Conservation (phyloP, 2,888 invertebrate species). For the Noctua janthe region DNA sequence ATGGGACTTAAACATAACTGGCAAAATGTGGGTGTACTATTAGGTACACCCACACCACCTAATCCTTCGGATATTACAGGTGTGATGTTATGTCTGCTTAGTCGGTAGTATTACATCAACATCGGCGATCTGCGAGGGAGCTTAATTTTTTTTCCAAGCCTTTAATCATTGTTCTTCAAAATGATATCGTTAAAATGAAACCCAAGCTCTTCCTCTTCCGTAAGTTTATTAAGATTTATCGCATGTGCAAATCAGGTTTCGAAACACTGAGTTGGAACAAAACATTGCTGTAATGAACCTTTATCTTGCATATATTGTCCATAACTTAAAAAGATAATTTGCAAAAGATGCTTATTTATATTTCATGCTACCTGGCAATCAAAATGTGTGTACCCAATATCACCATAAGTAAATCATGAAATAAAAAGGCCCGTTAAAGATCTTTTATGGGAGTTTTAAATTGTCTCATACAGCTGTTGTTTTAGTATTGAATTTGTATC, state of each 20-base stretch:
- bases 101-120: neutral
- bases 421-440: constrained; percentile 24
- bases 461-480: constrained; percentile 26
- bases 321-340: constrained; percentile 38
- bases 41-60: no score
- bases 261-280: constrained; percentile 55
- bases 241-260: constrained; percentile 60
- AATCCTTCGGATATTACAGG: no score
- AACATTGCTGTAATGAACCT: constrained; percentile 49
- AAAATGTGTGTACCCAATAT: constrained; percentile 22
- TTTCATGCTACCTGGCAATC: constrained; percentile 27
- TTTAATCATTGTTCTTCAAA: constrained; percentile 41
- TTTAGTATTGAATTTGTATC: constrained; percentile 22
- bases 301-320: constrained; percentile 44
- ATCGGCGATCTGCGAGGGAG: neutral
- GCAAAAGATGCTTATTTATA: constrained; percentile 16
- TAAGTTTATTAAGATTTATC: constrained; percentile 57
- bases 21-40: no score
- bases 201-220: constrained; percentile 61
- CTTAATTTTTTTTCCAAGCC: constrained; percentile 7
- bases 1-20: no score
- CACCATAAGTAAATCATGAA: constrained; percentile 23
- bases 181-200: constrained; percentile 51
- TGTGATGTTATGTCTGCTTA: neutral
- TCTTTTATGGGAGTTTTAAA: constrained; percentile 29